Conservation (phyloP, 2,797 vertebrate species). For the Periparus ater region DNA sequence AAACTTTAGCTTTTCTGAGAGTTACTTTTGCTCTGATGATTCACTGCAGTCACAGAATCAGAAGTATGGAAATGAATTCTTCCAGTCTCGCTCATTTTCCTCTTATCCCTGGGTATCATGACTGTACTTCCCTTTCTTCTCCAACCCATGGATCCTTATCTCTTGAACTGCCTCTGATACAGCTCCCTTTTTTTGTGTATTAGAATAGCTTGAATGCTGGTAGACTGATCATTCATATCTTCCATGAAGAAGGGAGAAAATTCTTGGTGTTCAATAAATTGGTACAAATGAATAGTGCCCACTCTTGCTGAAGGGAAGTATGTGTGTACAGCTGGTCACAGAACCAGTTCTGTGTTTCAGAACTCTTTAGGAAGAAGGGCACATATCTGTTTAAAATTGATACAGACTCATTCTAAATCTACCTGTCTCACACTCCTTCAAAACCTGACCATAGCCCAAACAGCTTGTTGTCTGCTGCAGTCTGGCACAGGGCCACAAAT, state of each 20-base stretch:
- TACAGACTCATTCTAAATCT: background rate
- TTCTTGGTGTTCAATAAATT: background rate
- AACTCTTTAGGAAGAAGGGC: background rate
- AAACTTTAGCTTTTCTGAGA: constrained; percentile 11
- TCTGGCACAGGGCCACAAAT: background rate
- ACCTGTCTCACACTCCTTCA: background rate
- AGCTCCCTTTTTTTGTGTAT: background rate
- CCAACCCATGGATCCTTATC: background rate
- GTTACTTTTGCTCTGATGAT: background rate
- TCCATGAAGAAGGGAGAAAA: background rate
- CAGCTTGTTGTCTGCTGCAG: background rate
- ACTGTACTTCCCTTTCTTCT: background rate
- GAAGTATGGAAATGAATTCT: background rate
- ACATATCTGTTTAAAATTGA: background rate
- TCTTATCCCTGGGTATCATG: background rate
- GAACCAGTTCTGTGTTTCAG: background rate
- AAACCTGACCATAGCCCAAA: background rate
- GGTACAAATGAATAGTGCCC: background rate
- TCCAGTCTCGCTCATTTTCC: background rate
- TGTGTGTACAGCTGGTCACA: background rate
- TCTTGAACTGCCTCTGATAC: background rate
- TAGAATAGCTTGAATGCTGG: background rate
- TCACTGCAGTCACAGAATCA: background rate
- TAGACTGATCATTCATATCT: background rate
- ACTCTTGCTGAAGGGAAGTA: background rate